A percentile compares a stretch with the other conserved stretches of the same genome.
These are phyloP conservation scores for Buceros bicornis DNA, from an alignment of 2,797 vertebrate genomes.

Conservation along the genomic window DNA sequence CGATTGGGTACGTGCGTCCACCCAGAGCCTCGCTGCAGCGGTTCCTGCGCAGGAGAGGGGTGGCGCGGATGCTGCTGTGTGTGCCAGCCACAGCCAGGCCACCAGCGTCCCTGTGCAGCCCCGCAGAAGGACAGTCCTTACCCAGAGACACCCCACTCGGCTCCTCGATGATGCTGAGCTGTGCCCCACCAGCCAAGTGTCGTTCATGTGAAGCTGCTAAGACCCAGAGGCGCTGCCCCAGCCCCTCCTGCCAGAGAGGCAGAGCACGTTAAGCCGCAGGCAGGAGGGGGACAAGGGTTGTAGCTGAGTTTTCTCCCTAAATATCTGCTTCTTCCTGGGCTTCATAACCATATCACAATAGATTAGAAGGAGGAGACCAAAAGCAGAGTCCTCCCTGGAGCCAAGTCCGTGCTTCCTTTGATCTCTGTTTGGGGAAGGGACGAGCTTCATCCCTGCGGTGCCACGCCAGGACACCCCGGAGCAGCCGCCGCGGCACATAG, in stretches of 20 bases:
- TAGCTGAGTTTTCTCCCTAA: not conserved
- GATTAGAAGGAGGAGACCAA: not conserved
- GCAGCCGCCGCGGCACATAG: not conserved
- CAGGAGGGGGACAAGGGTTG: not conserved
- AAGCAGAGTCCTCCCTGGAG: not conserved
- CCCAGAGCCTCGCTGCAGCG: not conserved
- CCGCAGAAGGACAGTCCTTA: accelerated
- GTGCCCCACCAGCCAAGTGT: not conserved
- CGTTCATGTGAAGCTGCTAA: not conserved
- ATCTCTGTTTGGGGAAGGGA: not conserved
- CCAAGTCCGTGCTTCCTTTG: not conserved
- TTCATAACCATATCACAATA: accelerated
- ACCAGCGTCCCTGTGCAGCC: not conserved
- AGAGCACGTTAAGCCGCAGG: not conserved
- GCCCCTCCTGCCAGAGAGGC: not conserved
- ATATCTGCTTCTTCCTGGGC: not conserved
- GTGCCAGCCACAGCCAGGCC: not conserved
- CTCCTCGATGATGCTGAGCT: accelerated
- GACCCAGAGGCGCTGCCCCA: not conserved
- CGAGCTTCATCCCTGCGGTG: not conserved
- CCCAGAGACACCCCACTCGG: not conserved
- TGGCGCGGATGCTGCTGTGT: not conserved
- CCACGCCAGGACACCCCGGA: not conserved
- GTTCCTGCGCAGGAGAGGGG: not conserved
- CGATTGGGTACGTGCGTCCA: not conserved